phyloP scores from a whole-genome alignment of 2,113 vertebrate species.

The Festucalex cinctus region DNA sequence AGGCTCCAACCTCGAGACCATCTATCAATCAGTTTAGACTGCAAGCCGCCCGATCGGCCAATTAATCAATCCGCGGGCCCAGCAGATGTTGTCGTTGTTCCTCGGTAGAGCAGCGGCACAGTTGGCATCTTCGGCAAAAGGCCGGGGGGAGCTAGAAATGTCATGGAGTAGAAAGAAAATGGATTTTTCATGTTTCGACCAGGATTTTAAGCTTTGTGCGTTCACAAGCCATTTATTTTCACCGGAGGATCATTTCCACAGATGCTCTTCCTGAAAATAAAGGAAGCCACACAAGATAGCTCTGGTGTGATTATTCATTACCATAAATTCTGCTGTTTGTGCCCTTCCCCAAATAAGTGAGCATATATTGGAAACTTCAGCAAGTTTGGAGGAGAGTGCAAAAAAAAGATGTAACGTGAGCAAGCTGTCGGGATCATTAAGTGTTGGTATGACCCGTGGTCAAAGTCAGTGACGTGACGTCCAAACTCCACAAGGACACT shows the following conservation, averaged over 20 bases:
- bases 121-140: slow-evolving; percentile 50
- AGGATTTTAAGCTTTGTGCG: slow-evolving; percentile 26
- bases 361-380: not conserved
- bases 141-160: slow-evolving; percentile 41
- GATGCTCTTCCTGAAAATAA: not conserved
- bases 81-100: slow-evolving; percentile 63
- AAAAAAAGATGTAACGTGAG: too few species aligned
- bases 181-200: slow-evolving; percentile 47
- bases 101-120: slow-evolving; percentile 39
- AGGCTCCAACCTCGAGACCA: slow-evolving; percentile 57
- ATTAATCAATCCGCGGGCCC: slow-evolving; percentile 66
- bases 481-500: slow-evolving; percentile 31
- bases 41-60: slow-evolving; percentile 63
- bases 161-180: slow-evolving; percentile 35
- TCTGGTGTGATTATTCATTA: not conserved
- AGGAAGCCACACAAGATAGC: not conserved
- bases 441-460: slow-evolving; percentile 36
- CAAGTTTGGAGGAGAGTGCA: slow-evolving; percentile 1
- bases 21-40: slow-evolving; percentile 73
- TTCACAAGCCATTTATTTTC: slow-evolving; percentile 8
- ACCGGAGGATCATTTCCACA: not conserved
- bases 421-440: slow-evolving; percentile 37
- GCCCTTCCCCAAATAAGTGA: not conserved
- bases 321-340: not conserved
- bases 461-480: slow-evolving; percentile 43